Percentiles rank a stretch among this genome's conserved stretches.
Conservation (phyloP, 2,113 vertebrate genomes). For the Tylochromis polylepis region DNA sequence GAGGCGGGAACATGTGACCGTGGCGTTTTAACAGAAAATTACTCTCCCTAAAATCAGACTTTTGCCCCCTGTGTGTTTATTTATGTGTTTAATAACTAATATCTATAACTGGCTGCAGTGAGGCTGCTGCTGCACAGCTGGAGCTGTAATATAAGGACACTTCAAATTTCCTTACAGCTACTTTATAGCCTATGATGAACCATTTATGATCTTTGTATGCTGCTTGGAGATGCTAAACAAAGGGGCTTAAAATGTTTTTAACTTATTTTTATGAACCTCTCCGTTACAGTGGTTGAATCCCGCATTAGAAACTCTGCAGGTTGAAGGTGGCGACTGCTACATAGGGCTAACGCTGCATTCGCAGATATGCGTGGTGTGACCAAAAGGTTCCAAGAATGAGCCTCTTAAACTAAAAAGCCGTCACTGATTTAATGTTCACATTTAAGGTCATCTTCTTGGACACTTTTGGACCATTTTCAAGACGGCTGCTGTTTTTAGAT, state of each 20-base stretch:
- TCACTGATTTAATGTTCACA: not conserved
- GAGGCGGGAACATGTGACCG: not conserved
- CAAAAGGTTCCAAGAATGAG: not conserved
- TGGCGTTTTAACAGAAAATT: not conserved
- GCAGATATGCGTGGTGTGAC: not conserved
- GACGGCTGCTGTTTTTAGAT: not conserved
- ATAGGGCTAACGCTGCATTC: not conserved
- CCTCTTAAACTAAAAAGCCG: not conserved
- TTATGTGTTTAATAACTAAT: not conserved
- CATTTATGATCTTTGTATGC: not conserved
- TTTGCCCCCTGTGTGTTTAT: not conserved
- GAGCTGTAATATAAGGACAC: not conserved
- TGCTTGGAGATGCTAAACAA: not conserved
- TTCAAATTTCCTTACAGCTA: not conserved
- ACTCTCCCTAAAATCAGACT: not conserved
- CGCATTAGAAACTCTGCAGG: not conserved
- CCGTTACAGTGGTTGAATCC: not conserved
- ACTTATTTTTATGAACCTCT: not conserved
- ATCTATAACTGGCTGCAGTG: not conserved
- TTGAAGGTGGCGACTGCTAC: not conserved
- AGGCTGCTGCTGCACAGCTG: not conserved
- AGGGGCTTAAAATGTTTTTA: not conserved
- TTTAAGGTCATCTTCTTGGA: not conserved
- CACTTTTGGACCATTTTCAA: not conserved
- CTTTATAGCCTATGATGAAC: not conserved